Evolutionary conservation across 2,113 vertebrate species (phyloP).

Genomic region (crab-eating macaque (Macaca fascicularis)): T2T-MFA8v1.1 NC_088386.1:60128501-60129000

Average conservation of each 20-base stretch:
- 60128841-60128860: slow-evolving; percentile 21
- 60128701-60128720: slow-evolving; percentile 9
- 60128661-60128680: not conserved
- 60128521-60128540: not conserved
- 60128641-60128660: not conserved
- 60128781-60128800: slow-evolving; percentile 3
- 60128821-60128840: not conserved
- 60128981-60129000: not conserved
- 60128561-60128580: not conserved
- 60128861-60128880: not conserved
- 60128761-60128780: slow-evolving; percentile 4
- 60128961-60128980: slow-evolving; percentile 31
- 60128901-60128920: slow-evolving; percentile 11
- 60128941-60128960: not conserved
- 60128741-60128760: slow-evolving; percentile 35
- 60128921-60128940: not conserved
- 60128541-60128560: not conserved
- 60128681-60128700: not conserved
- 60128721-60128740: not conserved
- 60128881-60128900: not conserved
- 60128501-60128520: not conserved
- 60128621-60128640: not conserved
- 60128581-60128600: not conserved
- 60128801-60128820: slow-evolving; percentile 12
- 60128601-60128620: not conserved